phyloP scores from a whole-genome alignment of 2,888 invertebrate species.

The Prenolepis imparis region DNA sequence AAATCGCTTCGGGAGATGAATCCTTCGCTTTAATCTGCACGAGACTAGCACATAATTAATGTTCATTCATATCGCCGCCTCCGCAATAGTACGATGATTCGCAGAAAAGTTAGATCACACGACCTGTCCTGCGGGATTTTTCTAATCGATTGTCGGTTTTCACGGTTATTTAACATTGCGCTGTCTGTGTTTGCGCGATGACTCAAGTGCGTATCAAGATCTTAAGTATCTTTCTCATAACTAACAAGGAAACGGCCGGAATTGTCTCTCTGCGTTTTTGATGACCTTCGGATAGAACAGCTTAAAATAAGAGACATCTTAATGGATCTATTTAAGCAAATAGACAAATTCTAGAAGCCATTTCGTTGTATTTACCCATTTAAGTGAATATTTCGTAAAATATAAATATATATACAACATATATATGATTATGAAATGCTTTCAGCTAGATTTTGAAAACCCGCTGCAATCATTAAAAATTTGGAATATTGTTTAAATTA shows the following conservation, averaged over 20 bases:
- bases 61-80: conserved; percentile 66
- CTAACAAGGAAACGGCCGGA: not conserved
- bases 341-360: not conserved
- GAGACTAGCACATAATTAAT: conserved; percentile 63
- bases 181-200: conserved; percentile 52
- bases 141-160: conserved; percentile 28
- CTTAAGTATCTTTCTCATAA: not conserved
- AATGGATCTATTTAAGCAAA: not conserved
- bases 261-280: not conserved
- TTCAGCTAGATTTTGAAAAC: not conserved
- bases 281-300: not conserved
- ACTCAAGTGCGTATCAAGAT: conserved; percentile 58
- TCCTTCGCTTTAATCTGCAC: conserved; percentile 53
- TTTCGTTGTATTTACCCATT: not conserved
- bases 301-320: not conserved
- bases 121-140: conserved; percentile 35
- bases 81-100: conserved; percentile 54
- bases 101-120: conserved; percentile 70
- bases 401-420: not conserved
- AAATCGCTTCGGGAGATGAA: conserved; percentile 68
- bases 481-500: not conserved
- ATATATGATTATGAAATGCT: not conserved
- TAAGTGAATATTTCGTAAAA: not conserved
- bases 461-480: not conserved
- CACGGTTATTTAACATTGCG: not conserved